Percentiles rank a stretch among this genome's conserved stretches.
These are phyloP conservation scores for Martes flavigula DNA, from an alignment of 2,797 vertebrate genomes.

Conservation along the genomic window DNA sequence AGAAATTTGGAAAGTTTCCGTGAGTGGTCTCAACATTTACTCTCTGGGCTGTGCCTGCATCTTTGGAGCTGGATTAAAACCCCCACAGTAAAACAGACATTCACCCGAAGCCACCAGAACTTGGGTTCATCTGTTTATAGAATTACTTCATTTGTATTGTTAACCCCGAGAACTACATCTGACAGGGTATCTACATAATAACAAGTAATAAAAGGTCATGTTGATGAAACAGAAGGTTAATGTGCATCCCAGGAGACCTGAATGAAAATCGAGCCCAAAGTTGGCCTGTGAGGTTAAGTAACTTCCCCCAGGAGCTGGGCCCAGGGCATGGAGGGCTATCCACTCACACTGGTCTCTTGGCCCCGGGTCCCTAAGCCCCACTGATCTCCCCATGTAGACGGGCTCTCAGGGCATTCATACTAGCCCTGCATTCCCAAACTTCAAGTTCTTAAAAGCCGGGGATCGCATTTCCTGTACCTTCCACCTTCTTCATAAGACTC, in stretches of 20 bases:
- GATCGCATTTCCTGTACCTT: accelerated
- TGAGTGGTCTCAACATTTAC: accelerated
- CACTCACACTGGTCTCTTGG: accelerated
- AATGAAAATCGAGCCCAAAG: neutral
- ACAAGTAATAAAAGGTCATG: neutral
- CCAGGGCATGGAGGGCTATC: accelerated
- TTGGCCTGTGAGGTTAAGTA: neutral
- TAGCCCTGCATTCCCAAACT: neutral
- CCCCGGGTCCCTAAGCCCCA: no score
- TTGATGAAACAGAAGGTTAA: neutral
- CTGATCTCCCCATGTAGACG: accelerated
- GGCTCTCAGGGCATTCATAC: accelerated
- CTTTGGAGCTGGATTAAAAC: accelerated
- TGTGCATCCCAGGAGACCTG: neutral
- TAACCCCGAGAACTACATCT: neutral
- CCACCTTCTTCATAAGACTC: neutral
- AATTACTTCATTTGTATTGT: neutral
- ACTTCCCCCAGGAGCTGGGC: no score
- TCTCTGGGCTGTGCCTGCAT: accelerated
- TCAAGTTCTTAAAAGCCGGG: neutral
- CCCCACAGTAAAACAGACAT: accelerated
- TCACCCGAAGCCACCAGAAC: accelerated
- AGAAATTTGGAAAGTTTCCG: neutral
- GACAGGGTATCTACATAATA: neutral
- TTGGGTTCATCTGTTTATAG: neutral